Evolutionary conservation across 2,113 vertebrate species (phyloP).

Genomic region (Sarotherodon lohbergeri): DNA sequence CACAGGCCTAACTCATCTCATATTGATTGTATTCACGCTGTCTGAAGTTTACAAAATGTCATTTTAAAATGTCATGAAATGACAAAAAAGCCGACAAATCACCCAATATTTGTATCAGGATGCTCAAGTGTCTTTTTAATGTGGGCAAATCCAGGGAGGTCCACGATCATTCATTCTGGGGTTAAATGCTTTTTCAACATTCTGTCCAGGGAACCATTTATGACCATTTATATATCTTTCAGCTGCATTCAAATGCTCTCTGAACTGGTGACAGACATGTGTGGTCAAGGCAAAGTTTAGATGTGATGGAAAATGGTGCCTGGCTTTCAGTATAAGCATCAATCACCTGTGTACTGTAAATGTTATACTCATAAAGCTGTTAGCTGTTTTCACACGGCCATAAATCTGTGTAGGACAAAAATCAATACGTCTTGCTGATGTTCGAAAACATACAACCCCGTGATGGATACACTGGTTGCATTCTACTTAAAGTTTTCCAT

Average conservation of each 20-base stretch:
- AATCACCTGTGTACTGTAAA: conserved; percentile 60
- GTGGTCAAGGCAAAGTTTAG: conserved; percentile 55
- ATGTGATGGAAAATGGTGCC: conserved; percentile 58
- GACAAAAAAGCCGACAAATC: conserved; percentile 55
- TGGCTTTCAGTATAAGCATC: conserved; percentile 48
- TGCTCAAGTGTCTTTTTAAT: conserved; percentile 69
- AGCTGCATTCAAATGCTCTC: conserved; percentile 44
- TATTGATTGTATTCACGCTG: conserved; percentile 64
- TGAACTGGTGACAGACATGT: conserved; percentile 57
- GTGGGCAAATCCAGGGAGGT: conserved; percentile 64
- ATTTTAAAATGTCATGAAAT: conserved; percentile 61
- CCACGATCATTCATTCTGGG: conserved; percentile 44
- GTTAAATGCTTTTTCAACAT: conserved; percentile 62
- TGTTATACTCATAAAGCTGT: conserved; percentile 47
- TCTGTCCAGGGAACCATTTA: conserved; percentile 47
- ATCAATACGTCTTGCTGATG: conserved; percentile 53
- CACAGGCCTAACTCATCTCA: conserved; percentile 50
- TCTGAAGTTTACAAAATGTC: conserved; percentile 64
- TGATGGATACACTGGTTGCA: conserved; percentile 20
- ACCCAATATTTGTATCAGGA: conserved; percentile 65
- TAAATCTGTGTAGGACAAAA: conserved; percentile 44
- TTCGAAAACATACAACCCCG: conserved; percentile 47
- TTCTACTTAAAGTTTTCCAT: conserved; percentile 29
- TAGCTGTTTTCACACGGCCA: conserved; percentile 41
- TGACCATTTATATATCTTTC: conserved; percentile 63